Evolutionary conservation across 2,113 vertebrate genomes (phyloP).

Genomic region (Osmerus eperlanus): DNA sequence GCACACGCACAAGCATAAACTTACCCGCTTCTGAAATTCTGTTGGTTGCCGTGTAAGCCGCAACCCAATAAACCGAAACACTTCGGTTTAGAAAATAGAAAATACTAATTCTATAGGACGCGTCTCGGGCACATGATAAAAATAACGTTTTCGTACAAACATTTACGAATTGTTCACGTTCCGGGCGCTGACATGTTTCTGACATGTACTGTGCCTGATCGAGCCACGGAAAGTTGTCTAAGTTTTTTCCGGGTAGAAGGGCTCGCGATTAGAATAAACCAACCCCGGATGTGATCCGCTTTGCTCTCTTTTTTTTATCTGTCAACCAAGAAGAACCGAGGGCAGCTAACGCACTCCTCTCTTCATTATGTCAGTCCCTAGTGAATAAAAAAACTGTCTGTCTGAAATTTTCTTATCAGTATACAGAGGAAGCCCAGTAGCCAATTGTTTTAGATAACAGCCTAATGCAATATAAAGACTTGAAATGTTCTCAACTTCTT

Average conservation of each 20-base stretch:
- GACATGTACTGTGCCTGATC: conserved; percentile 38
- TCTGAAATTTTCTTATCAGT: too few relatives aligned
- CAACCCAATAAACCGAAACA: conserved; percentile 48
- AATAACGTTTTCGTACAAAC: conserved; percentile 14
- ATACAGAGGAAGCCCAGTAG: too few relatives aligned
- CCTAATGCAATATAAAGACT: neutral
- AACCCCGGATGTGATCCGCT: conserved; percentile 72
- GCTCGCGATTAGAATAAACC: conserved; percentile 71
- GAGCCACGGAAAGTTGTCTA: conserved; percentile 37
- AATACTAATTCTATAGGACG: conserved; percentile 13
- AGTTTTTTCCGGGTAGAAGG: conserved; percentile 68
- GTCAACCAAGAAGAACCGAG: conserved; percentile 32
- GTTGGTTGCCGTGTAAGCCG: conserved; percentile 43
- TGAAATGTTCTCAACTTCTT: neutral
- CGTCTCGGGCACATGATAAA: conserved; percentile 30
- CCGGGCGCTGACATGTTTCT: conserved; percentile 16
- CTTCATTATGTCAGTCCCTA: too few relatives aligned
- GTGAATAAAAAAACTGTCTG: too few relatives aligned
- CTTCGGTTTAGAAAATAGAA: too few relatives aligned
- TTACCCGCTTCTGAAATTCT: conserved; percentile 58
- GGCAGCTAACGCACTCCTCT: neutral
- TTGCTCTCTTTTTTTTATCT: conserved; percentile 25
- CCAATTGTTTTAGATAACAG: neutral
- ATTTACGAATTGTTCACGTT: neutral
- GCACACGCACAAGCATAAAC: conserved; percentile 3